Evolutionary conservation across 2,113 vertebrate genomes (phyloP).

Genomic region (Falcunculus frontatus): DNA sequence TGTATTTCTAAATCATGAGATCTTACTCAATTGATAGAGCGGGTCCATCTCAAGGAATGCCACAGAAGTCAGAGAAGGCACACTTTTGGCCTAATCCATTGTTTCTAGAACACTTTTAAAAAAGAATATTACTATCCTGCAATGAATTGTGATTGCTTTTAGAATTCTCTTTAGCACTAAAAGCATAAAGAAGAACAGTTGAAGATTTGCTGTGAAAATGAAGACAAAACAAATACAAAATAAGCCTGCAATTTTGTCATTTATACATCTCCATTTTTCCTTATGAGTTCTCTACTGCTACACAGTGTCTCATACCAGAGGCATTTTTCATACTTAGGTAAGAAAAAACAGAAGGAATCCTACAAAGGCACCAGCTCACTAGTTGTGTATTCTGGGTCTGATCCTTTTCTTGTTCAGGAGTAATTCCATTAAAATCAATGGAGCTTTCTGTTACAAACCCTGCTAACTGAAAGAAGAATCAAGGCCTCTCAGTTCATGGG

Average conservation of each 20-base stretch:
- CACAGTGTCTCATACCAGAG: not conserved
- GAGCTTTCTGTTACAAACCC: not conserved
- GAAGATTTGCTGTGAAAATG: not conserved
- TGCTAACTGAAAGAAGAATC: constrained; percentile 7
- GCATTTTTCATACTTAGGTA: not conserved
- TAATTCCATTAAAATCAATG: constrained; percentile 44
- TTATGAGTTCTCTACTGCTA: not conserved
- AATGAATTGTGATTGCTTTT: not conserved
- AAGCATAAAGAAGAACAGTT: not conserved
- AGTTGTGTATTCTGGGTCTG: not conserved
- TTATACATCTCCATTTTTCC: not conserved
- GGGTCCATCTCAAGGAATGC: not conserved
- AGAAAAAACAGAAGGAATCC: not conserved
- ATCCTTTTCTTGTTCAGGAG: not conserved
- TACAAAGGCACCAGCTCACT: not conserved
- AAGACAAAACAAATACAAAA: not conserved
- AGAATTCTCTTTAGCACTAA: not conserved
- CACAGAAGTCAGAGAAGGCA: not conserved
- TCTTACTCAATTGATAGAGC: not conserved
- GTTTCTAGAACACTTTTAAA: not conserved
- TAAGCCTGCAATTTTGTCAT: not conserved
- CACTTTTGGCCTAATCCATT: not conserved
- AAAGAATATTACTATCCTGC: not conserved
- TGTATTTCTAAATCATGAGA: not conserved
- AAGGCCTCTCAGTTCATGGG: not conserved